These are phyloP conservation scores for Nettapus auritus DNA, from an alignment of 2,113 vertebrate genomes.

Conservation along the genomic window DNA sequence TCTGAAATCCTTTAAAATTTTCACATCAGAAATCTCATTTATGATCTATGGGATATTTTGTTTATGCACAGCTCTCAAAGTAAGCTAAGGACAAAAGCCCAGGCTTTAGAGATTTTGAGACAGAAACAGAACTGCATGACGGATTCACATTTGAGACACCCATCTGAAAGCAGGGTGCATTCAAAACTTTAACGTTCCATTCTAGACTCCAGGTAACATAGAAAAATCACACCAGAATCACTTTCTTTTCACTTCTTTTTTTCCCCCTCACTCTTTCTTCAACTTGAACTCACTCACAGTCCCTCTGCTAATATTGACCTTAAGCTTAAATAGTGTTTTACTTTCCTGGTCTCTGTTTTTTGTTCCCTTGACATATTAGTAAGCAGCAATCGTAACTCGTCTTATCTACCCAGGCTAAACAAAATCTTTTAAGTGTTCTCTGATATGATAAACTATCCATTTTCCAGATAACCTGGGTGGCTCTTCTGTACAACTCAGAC, in stretches of 20 bases:
- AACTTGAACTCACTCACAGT: neutral
- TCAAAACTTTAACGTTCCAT: neutral
- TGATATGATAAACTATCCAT: neutral
- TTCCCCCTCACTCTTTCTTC: neutral
- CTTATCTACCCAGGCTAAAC: constrained; percentile 24
- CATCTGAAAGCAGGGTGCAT: neutral
- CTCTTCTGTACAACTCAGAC: neutral
- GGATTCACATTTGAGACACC: neutral
- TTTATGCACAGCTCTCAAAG: neutral
- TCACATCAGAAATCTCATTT: neutral
- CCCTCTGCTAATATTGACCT: neutral
- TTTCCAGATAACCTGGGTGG: neutral
- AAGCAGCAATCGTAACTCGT: neutral
- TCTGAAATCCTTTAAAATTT: neutral
- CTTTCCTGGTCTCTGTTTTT: neutral
- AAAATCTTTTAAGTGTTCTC: neutral
- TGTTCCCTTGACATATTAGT: neutral
- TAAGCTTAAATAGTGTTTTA: neutral
- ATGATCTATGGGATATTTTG: neutral
- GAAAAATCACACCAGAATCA: neutral
- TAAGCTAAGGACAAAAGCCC: neutral
- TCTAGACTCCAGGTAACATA: neutral
- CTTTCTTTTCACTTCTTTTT: neutral
- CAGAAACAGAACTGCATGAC: neutral
- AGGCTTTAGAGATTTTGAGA: neutral